Evolutionary conservation across 37 sponge, comb jelly and placozoan species (phyloP), one percentile per base, ranked within the genome.

Genomic region (Spongilla lacustris): DNA sequence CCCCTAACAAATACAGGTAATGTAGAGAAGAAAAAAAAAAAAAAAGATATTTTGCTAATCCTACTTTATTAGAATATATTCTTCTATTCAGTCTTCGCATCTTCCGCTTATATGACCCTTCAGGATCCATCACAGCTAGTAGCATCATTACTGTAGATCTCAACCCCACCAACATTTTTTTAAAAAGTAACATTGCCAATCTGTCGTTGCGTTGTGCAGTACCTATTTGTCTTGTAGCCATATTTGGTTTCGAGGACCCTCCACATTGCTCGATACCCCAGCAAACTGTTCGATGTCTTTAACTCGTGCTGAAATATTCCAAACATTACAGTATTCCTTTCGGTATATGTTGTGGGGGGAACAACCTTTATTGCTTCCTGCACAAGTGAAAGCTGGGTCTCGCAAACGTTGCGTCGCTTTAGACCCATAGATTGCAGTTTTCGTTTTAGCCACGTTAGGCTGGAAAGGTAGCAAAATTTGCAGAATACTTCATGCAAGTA

Each of bases 201-300:
- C n/a, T n/a, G n/a, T n/a, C 6, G 41, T 6, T 9, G 41, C 41
- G 41, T 41, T 41, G 41, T 41, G 41, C 41, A 41, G 6, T 77
- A 23, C 50, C 78, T 77, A 3, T 41, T n/a, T 36, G 41, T 25
- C 23, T 10, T 14, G 41, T 46, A 14, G 2, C 28, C 28, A 28
- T 77, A 77, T 4, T 77, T 77, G n/a, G 24, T 23, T 77, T 22
- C n/a, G 28, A 77, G 50, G 17, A 46, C 22, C 49, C 28, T 36
- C 78, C 78, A 77, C 46, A 77, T 23, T 22, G 78, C 46, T n/a
- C 78, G 5, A 28, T 77, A 77, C n/a, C 78, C 78, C 1, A 77
- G 28, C n/a, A 77, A 21, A 77, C 78, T 11, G 24, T 50, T 50
- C 11, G 50, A 41, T 6, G 41, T 41, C 41, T 41, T 41, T 41